Conservation (phyloP, 2,888 invertebrate species). For the Boloria selene region DNA sequence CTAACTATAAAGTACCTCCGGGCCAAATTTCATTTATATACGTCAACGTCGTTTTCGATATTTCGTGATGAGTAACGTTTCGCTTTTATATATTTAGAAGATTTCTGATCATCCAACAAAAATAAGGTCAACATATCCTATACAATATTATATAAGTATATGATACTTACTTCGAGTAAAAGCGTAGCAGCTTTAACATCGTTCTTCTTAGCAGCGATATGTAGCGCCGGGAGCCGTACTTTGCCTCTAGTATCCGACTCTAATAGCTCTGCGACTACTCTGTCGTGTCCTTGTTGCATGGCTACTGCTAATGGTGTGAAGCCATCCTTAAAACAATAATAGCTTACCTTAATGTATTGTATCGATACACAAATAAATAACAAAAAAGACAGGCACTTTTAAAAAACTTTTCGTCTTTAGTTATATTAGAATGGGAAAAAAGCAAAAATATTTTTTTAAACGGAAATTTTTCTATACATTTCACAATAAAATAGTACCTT, state of each 20-base stretch:
- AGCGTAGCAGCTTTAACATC: conserved; percentile 97
- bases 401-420: too few relatives aligned
- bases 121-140: too few relatives aligned
- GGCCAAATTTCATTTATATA: too few relatives aligned
- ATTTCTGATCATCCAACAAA: too few relatives aligned
- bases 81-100: too few relatives aligned
- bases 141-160: not conserved
- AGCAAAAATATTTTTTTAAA: too few relatives aligned
- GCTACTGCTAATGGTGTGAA: conserved; percentile 99
- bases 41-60: too few relatives aligned
- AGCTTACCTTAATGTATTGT: not conserved
- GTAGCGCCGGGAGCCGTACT: conserved; percentile 96
- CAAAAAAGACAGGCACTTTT: not conserved
- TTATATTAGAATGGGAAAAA: too few relatives aligned
- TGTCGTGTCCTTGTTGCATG: conserved; percentile 99
- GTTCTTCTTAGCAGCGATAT: conserved; percentile 99
- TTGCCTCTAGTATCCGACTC: conserved; percentile 98
- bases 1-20: too few relatives aligned
- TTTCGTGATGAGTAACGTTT: too few relatives aligned
- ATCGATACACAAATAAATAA: not conserved
- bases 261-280: conserved; percentile 96
- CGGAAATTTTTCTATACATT: too few relatives aligned
- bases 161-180: conserved; percentile 87
- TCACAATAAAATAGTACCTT: too few relatives aligned
- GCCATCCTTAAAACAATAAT: conserved; percentile 87